These are phyloP conservation scores for Littorina saxatilis DNA, from an alignment of 1,140 invertebrate species.

Conservation along the genomic window DNA sequence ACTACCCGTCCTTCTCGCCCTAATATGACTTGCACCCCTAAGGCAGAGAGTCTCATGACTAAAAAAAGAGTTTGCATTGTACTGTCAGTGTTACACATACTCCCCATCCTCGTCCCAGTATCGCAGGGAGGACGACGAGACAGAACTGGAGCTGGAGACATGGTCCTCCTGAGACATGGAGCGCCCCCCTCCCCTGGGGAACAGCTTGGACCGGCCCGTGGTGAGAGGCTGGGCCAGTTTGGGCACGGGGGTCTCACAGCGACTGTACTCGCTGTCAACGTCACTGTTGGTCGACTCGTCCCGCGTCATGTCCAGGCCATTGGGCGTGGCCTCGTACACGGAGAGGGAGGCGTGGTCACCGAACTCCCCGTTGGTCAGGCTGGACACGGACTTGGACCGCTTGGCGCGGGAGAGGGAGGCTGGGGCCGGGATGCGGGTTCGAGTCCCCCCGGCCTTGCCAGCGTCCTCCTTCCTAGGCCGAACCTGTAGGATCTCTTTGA, in stretches of 20 bases:
- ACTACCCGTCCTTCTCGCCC: no score
- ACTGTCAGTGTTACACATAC: conserved; percentile 43
- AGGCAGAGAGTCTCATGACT: no score
- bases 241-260: conserved; percentile 45
- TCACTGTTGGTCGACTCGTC: conserved; percentile 43
- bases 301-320: conserved; percentile 46
- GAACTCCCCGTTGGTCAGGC: background rate
- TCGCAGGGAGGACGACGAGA: conserved; percentile 10
- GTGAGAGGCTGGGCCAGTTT: conserved; percentile 58
- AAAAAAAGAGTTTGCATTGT: no score
- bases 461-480: conserved; percentile 58
- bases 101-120: conserved; percentile 42
- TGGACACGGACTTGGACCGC: background rate
- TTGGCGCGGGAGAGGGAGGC: conserved; percentile 54
- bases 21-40: no score
- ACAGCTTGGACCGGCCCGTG: conserved; percentile 62
- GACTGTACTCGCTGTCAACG: conserved; percentile 39
- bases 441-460: conserved; percentile 31
- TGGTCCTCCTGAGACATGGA: conserved; percentile 36
- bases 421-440: conserved; percentile 65
- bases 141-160: conserved; percentile 33
- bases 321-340: conserved; percentile 41
- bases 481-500: conserved; percentile 67
- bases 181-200: conserved; percentile 38
- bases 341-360: background rate